Conservation (phyloP, 2,797 vertebrate genomes). For the Trematomus bernacchii region DNA sequence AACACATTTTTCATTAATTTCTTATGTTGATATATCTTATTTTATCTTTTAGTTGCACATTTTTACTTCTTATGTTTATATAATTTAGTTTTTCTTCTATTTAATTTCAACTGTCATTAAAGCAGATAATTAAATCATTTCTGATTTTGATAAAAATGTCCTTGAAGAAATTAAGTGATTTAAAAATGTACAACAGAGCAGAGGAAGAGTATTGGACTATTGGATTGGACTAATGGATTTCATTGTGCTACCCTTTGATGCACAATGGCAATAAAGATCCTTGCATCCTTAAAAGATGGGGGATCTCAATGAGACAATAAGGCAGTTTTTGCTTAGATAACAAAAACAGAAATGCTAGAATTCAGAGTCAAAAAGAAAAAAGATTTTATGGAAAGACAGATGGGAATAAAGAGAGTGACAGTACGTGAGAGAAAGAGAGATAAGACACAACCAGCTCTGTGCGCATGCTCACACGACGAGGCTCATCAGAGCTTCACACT, state of each 20-base stretch:
- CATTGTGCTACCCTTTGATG: no score
- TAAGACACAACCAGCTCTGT: constrained; percentile 23
- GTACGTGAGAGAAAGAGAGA: constrained; percentile 31
- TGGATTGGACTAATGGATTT: no score
- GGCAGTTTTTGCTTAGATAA: neutral
- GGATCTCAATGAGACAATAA: neutral
- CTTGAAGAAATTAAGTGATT: neutral
- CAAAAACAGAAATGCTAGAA: neutral
- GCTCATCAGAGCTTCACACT: constrained; percentile 55
- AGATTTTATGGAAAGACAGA: neutral
- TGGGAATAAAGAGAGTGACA: constrained; percentile 7
- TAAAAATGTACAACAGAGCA: neutral
- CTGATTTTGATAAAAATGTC: constrained; percentile 14
- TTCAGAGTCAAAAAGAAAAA: neutral
- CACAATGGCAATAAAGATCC: no score
- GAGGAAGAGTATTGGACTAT: neutral
- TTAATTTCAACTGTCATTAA: no score
- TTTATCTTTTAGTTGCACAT: no score
- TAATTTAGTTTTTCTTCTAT: no score
- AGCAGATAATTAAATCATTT: no score
- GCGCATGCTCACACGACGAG: constrained; percentile 65
- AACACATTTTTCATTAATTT: no score
- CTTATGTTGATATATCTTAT: no score
- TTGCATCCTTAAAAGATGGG: neutral
- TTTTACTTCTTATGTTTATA: no score